Percentiles rank a stretch among this genome's conserved stretches.
Evolutionary conservation across 2,113 vertebrate genomes (phyloP).

Genomic region (Addax nasomaculatus): DNA sequence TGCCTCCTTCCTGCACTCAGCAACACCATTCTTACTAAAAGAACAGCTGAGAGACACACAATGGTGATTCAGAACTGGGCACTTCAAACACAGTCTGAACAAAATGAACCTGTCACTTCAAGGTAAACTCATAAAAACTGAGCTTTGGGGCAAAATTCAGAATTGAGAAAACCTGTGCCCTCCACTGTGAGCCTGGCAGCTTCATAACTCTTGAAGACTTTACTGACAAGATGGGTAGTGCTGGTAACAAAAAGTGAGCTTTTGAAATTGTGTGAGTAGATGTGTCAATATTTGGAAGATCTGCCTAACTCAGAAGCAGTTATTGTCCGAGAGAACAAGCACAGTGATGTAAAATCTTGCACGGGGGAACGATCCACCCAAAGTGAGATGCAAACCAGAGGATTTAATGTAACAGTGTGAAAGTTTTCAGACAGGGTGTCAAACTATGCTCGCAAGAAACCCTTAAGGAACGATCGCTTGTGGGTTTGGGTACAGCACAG

Average conservation of each 20-base stretch:
- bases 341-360: background rate
- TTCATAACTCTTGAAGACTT: background rate
- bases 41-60: background rate
- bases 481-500: fast-evolving
- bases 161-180: background rate
- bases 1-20: fast-evolving
- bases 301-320: fast-evolving
- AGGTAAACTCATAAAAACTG: background rate
- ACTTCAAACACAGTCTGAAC: background rate
- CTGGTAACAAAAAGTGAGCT: fast-evolving
- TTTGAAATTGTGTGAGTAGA: fast-evolving
- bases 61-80: background rate
- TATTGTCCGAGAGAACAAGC: background rate
- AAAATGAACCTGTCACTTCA: background rate
- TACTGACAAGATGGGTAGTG: background rate
- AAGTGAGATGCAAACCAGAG: background rate
- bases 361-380: background rate
- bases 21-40: background rate
- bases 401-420: background rate
- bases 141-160: background rate
- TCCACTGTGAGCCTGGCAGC: background rate
- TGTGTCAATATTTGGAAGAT: background rate
- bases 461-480: background rate
- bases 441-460: background rate
- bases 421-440: fast-evolving